A percentile compares a stretch with the other conserved stretches of the same genome.
Evolutionary conservation across 2,797 vertebrate species (phyloP).

Genomic region (Smutsia temminckii): DNA sequence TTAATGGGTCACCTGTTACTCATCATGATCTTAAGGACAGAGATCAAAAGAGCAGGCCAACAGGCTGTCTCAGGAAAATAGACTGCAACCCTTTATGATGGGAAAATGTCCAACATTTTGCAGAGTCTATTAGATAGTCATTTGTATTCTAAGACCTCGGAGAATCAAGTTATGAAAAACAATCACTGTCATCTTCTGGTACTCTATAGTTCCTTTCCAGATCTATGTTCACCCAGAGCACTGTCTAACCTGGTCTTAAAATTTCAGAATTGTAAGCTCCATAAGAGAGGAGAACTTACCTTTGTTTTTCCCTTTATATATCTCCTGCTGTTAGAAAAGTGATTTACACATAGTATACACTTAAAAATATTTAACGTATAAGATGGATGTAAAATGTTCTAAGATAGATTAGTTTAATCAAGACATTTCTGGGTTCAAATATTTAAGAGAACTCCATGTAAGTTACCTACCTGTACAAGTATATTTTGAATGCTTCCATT

Average conservation of each 20-base stretch:
- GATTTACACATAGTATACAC: rapidly evolving
- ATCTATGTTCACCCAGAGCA: neutral
- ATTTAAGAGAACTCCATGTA: neutral
- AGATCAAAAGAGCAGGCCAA: neutral
- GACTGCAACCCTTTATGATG: neutral
- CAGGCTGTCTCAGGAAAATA: neutral
- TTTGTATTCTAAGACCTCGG: neutral
- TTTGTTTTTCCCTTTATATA: neutral
- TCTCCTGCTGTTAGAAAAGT: neutral
- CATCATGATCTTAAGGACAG: neutral
- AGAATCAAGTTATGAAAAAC: neutral
- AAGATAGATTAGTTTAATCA: neutral
- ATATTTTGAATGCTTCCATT: neutral
- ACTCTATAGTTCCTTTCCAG: neutral
- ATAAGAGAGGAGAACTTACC: neutral
- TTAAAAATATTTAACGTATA: neutral
- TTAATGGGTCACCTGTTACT: neutral
- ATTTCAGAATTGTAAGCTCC: neutral
- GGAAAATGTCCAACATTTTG: neutral
- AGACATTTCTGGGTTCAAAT: neutral
- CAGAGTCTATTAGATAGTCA: neutral
- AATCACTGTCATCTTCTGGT: neutral
- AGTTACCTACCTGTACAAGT: neutral
- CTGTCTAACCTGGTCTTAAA: neutral
- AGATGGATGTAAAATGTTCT: neutral